These are phyloP conservation scores for Muschampia plurimacula DNA, from an alignment of 2,888 invertebrate species.

Conservation along the genomic window DNA sequence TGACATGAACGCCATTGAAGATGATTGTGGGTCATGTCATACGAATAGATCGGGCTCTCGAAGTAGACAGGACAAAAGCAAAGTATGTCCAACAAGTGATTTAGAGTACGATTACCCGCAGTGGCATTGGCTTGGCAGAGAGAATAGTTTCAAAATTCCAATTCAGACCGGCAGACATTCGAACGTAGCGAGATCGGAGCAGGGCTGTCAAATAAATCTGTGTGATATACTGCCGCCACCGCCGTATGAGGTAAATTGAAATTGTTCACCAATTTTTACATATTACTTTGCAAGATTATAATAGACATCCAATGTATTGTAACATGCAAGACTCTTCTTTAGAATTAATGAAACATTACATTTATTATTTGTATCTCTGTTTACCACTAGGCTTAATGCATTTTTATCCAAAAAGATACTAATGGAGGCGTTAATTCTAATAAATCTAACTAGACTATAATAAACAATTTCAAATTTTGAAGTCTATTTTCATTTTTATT, in stretches of 20 bases:
- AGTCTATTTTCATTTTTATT: too few species aligned
- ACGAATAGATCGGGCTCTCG: constrained; percentile 80
- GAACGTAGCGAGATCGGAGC: constrained; percentile 79
- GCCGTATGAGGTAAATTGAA: constrained; percentile 85
- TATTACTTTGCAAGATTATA: constrained; percentile 44
- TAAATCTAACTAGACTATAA: too few species aligned
- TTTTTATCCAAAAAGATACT: too few species aligned
- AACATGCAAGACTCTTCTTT: background rate
- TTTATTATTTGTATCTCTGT: too few species aligned
- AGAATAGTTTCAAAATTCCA: constrained; percentile 84
- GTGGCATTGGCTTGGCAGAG: constrained; percentile 82
- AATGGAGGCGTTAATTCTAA: too few species aligned
- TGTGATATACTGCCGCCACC: constrained; percentile 88
- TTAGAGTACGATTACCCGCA: constrained; percentile 83
- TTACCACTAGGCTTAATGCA: too few species aligned
- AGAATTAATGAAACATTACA: constrained; percentile 4
- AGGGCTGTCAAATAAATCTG: constrained; percentile 86
- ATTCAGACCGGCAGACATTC: constrained; percentile 79
- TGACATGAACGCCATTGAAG: constrained; percentile 76
- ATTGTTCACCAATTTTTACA: constrained; percentile 51
- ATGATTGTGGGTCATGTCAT: constrained; percentile 78
- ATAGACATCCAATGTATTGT: background rate
- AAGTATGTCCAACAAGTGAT: constrained; percentile 80
- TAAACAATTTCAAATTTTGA: too few species aligned
- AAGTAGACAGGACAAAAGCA: constrained; percentile 81